Conservation (phyloP, 2,113 vertebrate species). For the Cyprinus carpio region DNA sequence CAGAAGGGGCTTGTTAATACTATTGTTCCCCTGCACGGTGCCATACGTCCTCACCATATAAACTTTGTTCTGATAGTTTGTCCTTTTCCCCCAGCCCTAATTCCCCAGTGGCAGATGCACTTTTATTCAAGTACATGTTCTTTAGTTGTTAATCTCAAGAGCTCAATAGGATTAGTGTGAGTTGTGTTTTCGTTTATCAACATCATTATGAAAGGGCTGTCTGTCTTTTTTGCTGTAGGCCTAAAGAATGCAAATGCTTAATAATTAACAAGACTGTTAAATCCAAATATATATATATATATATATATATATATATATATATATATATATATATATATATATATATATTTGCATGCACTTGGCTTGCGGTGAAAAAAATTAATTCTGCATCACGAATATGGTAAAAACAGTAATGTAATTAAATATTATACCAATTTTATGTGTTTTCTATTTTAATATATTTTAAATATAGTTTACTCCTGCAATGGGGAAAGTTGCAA, state of each 20-base stretch:
- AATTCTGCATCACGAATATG: too few relatives aligned
- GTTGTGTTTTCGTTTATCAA: slow-evolving; percentile 67
- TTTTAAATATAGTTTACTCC: neutral
- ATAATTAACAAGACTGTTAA: neutral
- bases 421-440: too few relatives aligned
- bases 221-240: neutral
- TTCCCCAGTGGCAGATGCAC: slow-evolving; percentile 77
- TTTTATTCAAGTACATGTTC: slow-evolving; percentile 78
- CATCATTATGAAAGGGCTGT: slow-evolving; percentile 46
- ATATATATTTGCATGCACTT: too few relatives aligned
- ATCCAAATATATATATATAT: neutral
- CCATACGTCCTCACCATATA: slow-evolving; percentile 75
- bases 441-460: neutral
- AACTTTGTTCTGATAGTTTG: slow-evolving; percentile 83
- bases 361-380: too few relatives aligned
- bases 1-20: slow-evolving; percentile 81
- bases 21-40: slow-evolving; percentile 78
- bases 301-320: too few relatives aligned
- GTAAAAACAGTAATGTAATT: too few relatives aligned
- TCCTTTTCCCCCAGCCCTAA: slow-evolving; percentile 67
- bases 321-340: too few relatives aligned
- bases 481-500: neutral
- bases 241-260: too few relatives aligned
- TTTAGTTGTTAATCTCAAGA: slow-evolving; percentile 53
- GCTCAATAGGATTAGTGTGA: slow-evolving; percentile 73